Base-by-base conservation (phyloP, 2,888 invertebrate genomes). In the Teinopalpus imperialis region DNA sequence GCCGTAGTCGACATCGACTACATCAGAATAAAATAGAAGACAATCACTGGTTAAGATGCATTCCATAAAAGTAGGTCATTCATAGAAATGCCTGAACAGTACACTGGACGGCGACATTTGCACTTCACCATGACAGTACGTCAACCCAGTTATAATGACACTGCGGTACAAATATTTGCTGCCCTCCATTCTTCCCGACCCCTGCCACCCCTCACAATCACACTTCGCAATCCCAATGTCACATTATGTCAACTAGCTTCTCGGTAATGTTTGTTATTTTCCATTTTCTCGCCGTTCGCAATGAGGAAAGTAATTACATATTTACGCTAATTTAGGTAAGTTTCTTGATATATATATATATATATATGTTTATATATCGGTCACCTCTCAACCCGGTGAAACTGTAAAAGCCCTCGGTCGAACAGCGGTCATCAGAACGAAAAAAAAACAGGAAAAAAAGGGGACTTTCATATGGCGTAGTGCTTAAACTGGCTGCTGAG, bases 141-240 rank as follows among this genome's bases (percentile, higher is more conserved):
- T 74, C 74, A 75, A 70, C 74, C 73, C 65, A 69, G 54, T 60
- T 66, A 59, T 55, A 60, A 53, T 49, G 53, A 53, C 41, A 51
- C 35, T 61, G 57, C 60, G 55, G 43, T 49, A 48, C 48, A 52
- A 67, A 68, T 68, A 66, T 69, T 69, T 60, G 54, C 49, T 16
- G 16, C 34, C 46, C 31, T 46, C 30, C 40, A 42, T 43, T 34
- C 37, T 29, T 27, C 7, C 24, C 42, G 27, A 21, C 47, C 48
- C 48, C 18, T 24, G 24, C 21, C 13, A n/a, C 16, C 16, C 4
- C 2, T 30, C 14, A 24, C 42, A 34, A 43, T 18, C 16, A 18
- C 12, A 20, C 12, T 34, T 36, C 29, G 24, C 34, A 40, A 37
- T 20, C 37, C 9, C 21, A 16, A 39, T 34, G 40, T 47, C 54